Conservation (phyloP, 2,888 invertebrate genomes). For the Ectropis crepuscularia region DNA sequence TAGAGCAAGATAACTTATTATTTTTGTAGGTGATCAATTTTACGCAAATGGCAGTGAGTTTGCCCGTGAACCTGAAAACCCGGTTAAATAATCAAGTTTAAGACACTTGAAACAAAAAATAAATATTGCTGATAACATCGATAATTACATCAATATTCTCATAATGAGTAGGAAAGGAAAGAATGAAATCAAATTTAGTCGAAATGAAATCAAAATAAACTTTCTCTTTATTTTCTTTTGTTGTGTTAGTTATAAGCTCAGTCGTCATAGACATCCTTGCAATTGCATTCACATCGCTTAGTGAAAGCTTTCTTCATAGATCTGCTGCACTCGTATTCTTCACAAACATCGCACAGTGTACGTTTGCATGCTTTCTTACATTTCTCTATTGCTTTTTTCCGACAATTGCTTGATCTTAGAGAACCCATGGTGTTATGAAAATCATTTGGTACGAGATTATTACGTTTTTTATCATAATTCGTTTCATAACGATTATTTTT, state of each 20-base stretch:
- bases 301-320: conserved; percentile 6
- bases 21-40: too few relatives aligned
- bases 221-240: not conserved
- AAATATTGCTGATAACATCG: too few relatives aligned
- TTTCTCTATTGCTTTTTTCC: not conserved
- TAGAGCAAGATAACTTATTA: too few relatives aligned
- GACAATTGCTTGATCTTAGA: conserved; percentile 3
- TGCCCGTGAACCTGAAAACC: too few relatives aligned
- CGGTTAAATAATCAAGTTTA: too few relatives aligned
- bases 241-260: not conserved
- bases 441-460: not conserved
- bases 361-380: conserved; percentile 6
- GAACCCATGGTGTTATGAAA: not conserved
- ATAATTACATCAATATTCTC: too few relatives aligned
- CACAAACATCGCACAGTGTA: not conserved
- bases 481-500: not conserved
- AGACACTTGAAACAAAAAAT: too few relatives aligned
- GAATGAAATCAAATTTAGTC: too few relatives aligned
- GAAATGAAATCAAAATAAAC: too few relatives aligned
- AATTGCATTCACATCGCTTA: not conserved
- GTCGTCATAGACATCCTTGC: not conserved
- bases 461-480: not conserved
- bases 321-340: conserved; percentile 5
- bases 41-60: too few relatives aligned
- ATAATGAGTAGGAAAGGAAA: too few relatives aligned